Conservation (phyloP, 2,113 vertebrate genomes). For the Ardeotis arabs region DNA sequence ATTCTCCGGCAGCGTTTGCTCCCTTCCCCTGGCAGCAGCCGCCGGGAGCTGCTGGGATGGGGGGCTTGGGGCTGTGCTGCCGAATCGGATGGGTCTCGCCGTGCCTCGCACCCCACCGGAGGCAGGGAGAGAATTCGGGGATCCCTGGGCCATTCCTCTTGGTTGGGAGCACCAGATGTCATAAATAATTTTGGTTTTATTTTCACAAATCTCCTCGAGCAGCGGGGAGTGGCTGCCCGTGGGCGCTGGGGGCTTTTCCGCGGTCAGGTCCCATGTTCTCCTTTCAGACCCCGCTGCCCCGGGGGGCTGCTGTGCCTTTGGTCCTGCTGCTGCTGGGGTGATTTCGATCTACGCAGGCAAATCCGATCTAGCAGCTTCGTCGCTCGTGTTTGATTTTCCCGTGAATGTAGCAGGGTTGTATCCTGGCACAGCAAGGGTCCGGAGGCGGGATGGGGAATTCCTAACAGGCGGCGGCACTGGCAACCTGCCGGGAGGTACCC, state of each 20-base stretch:
- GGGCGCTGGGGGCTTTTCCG: neutral
- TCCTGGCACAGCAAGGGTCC: neutral
- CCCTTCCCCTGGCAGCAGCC: neutral
- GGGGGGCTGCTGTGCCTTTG: accelerated
- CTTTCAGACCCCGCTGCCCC: too few species aligned
- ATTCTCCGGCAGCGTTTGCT: neutral
- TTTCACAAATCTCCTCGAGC: neutral
- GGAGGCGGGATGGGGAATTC: neutral
- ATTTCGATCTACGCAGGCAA: neutral
- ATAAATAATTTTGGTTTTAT: neutral
- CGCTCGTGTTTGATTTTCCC: conserved; percentile 29
- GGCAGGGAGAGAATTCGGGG: neutral
- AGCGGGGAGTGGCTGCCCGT: neutral
- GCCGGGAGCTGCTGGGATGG: neutral
- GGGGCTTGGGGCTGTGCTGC: neutral
- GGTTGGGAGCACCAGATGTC: accelerated
- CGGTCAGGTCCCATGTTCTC: neutral
- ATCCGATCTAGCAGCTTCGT: neutral
- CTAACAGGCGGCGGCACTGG: neutral
- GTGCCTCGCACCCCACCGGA: neutral
- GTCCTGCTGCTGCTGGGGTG: neutral
- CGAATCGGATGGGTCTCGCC: accelerated
- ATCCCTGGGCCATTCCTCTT: neutral
- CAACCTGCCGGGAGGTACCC: neutral
- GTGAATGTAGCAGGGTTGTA: conserved; percentile 23